These are phyloP conservation scores for Parasteatoda tepidariorum DNA, from an alignment of 1,140 invertebrate species.

Conservation along the genomic window DNA sequence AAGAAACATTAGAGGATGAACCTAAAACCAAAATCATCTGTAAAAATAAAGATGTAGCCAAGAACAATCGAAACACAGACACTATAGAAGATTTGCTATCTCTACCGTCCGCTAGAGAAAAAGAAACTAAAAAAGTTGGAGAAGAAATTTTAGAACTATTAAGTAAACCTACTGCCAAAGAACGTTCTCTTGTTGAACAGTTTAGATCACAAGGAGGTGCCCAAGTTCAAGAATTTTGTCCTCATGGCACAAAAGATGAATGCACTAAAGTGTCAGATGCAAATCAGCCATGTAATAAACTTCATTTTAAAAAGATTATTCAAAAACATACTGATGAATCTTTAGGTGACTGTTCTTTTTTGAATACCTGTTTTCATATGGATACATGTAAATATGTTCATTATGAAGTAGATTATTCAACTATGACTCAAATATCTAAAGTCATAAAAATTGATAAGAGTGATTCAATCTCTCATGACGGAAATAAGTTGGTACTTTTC, in stretches of 20 bases:
- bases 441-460: conserved; percentile 15
- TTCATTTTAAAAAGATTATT: conserved; percentile 98
- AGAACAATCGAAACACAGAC: conserved; percentile 37
- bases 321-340: conserved; percentile 96
- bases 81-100: conserved; percentile 82
- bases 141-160: conserved; percentile 95
- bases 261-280: conserved; percentile 78
- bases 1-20: conserved; percentile 45
- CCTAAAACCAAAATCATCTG: conserved; percentile 30
- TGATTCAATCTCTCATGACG: conserved; percentile 42
- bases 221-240: conserved; percentile 93
- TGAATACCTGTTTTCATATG: conserved; percentile 99
- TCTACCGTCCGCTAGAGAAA: conserved; percentile 93
- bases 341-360: conserved; percentile 95
- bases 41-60: conserved; percentile 33
- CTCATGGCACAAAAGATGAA: conserved; percentile 91
- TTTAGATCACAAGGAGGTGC: conserved; percentile 91
- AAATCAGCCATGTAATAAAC: conserved; percentile 81
- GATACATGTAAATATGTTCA: conserved; percentile 98
- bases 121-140: conserved; percentile 93
- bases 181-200: conserved; percentile 90
- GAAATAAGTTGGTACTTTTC: conserved; percentile 59
- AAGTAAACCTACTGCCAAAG: conserved; percentile 95
- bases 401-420: conserved; percentile 83
- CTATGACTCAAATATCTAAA: conserved; percentile 44